Percentiles rank a stretch among this genome's conserved stretches.
These are phyloP conservation scores for Torymus tubicola DNA, from an alignment of 2,888 invertebrate species.

Conservation along the genomic window DNA sequence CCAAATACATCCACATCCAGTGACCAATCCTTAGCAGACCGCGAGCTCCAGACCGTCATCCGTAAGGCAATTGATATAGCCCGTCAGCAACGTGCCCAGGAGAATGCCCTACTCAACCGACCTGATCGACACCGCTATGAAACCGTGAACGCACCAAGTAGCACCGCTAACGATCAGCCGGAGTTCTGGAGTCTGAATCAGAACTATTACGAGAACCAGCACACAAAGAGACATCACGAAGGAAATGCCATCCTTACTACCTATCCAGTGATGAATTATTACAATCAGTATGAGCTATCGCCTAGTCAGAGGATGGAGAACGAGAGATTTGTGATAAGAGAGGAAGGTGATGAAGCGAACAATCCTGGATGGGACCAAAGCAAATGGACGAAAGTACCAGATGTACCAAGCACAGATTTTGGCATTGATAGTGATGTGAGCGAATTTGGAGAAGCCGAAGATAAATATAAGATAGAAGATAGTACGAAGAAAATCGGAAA, in stretches of 20 bases:
- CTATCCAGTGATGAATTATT: no score
- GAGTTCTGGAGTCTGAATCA: neutral
- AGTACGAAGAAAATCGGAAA: neutral
- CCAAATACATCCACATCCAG: no score
- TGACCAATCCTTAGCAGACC: conserved; percentile 7
- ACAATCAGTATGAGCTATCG: neutral
- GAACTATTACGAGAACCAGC: neutral
- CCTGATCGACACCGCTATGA: neutral
- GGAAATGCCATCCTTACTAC: no score
- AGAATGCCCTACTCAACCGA: neutral
- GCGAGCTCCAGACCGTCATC: conserved; percentile 32
- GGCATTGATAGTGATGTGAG: neutral
- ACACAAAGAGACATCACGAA: neutral
- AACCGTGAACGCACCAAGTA: neutral
- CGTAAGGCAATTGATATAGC: conserved; percentile 27
- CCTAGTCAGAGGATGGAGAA: neutral
- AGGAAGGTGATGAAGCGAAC: conserved; percentile 12
- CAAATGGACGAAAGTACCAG: conserved; percentile 23
- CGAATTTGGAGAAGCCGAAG: neutral
- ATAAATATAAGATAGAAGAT: no score
- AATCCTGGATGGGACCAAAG: conserved; percentile 35
- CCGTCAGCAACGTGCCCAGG: conserved; percentile 18
- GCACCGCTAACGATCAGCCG: neutral
- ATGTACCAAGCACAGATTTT: neutral
- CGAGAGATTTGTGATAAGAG: neutral